Evolutionary conservation across 2,797 vertebrate genomes (phyloP).

Genomic region (Neoniphon sammara): DNA sequence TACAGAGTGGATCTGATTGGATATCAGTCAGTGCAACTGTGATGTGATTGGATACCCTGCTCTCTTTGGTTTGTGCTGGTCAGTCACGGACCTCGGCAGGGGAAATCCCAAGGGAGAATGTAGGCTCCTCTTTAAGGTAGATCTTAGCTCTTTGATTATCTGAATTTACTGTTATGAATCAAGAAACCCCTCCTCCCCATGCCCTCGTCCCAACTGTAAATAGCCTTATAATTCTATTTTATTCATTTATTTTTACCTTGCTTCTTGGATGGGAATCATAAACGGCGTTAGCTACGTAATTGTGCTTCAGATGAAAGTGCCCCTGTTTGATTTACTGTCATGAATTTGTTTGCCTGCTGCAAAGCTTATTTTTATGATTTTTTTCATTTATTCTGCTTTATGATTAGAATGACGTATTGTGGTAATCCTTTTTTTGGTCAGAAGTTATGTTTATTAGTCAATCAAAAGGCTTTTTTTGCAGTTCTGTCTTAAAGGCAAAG

Average conservation of each 20-base stretch:
- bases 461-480: background rate
- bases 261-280: slow-evolving; percentile 53
- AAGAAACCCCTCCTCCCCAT: slow-evolving; percentile 31
- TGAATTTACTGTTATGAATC: slow-evolving; percentile 61
- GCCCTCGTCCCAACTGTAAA: slow-evolving; percentile 64
- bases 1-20: slow-evolving; percentile 47
- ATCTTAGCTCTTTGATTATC: slow-evolving; percentile 51
- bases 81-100: slow-evolving; percentile 41
- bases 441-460: slow-evolving; percentile 32
- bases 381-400: slow-evolving; percentile 44
- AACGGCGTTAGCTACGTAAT: slow-evolving; percentile 31
- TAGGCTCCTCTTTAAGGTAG: slow-evolving; percentile 18
- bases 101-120: slow-evolving; percentile 21
- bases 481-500: slow-evolving; percentile 36
- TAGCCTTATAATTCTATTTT: slow-evolving; percentile 49
- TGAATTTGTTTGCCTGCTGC: slow-evolving; percentile 34
- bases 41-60: slow-evolving; percentile 41
- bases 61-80: slow-evolving; percentile 40
- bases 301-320: slow-evolving; percentile 35
- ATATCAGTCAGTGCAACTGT: slow-evolving; percentile 42
- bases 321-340: slow-evolving; percentile 38
- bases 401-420: slow-evolving; percentile 44
- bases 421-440: slow-evolving; percentile 17
- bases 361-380: slow-evolving; percentile 10
- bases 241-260: slow-evolving; percentile 34